Base-by-base conservation (phyloP, 2,888 invertebrate species). In the Dasypolia templi region DNA sequence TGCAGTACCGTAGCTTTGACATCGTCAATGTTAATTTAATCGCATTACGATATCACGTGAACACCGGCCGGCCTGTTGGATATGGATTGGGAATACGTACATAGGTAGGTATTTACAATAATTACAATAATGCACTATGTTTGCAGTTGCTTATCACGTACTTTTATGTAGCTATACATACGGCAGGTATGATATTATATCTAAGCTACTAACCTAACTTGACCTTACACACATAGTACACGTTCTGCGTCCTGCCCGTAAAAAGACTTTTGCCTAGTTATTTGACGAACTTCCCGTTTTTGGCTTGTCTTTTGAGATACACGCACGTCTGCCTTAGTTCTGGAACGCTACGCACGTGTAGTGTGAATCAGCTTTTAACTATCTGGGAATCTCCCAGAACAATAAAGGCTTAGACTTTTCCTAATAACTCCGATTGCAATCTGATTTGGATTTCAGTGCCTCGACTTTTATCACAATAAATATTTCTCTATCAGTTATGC, bases 11-110 rank as follows among this genome's bases (percentile, higher is more conserved):
- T 17, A 72, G 44, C 51, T 46, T 59, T 78, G 39, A 26, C 71
- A 76, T 79, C 51, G 53, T 49, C 61, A 32, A 29, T 55, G 81
- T 65, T 61, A 73, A 80, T 73, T 77, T 64, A 61, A 73, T 65
- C 74, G 49, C 49, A 64, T 65, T 79, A 73, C 46, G 46, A 73
- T 70, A 59, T 65, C 74, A 55, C 32, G 53, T 61, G 76, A 75
- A 35, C 46, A 49, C 49, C 19, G 26, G 17, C 51, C 19, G 63
- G 55, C 26, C 80, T 72, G 80, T 59, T 72, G 80, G 59, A 29
- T 77, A 77, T 61, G 49, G 14, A 51, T 32, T 59, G 35, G 32
- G 35, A 59, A 56, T 56, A 56, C 22, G 32, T 42, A 26, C 3
- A 22, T 51, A 44, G 17, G 3, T 29, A 62, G 17, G 6, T 29